Conservation (phyloP, 1,140 invertebrate genomes). For the Drosophila leontia region DNA sequence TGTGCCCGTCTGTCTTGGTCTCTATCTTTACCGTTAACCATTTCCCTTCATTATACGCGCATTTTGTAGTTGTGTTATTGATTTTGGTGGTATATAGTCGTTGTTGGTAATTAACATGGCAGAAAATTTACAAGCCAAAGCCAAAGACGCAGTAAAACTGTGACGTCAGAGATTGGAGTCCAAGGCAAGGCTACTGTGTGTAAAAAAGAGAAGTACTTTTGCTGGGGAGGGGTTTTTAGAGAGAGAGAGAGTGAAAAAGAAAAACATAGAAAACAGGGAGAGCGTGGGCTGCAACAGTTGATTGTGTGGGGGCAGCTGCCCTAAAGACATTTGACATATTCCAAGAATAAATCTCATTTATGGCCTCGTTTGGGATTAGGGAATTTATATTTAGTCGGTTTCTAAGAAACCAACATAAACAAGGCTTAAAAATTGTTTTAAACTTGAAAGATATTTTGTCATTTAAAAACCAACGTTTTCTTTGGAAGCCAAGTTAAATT, state of each 20-base stretch:
- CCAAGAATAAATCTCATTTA: conserved; percentile 29
- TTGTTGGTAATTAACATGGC: conserved; percentile 65
- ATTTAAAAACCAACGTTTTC: background rate
- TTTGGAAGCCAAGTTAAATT: background rate
- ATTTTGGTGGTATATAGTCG: conserved; percentile 51
- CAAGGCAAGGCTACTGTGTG: conserved; percentile 4
- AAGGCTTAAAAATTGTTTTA: background rate
- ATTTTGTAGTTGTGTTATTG: conserved; percentile 54
- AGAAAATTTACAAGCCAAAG: conserved; percentile 52
- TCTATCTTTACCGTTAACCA: conserved; percentile 28
- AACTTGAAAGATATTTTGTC: background rate
- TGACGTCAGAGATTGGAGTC: conserved; percentile 61
- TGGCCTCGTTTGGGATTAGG: background rate
- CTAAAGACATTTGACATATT: conserved; percentile 14
- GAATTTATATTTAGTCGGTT: background rate
- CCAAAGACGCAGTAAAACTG: conserved; percentile 67
- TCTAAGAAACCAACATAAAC: background rate
- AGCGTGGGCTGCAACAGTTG: conserved; percentile 43
- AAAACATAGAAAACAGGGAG: background rate
- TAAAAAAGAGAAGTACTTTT: background rate
- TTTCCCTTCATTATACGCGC: conserved; percentile 34
- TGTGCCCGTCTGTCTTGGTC: conserved; percentile 23
- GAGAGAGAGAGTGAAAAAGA: background rate
- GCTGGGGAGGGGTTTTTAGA: background rate
- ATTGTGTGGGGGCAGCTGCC: conserved; percentile 27